Conservation (phyloP, 2,888 invertebrate genomes). For the Drosophila eohydei region DNA sequence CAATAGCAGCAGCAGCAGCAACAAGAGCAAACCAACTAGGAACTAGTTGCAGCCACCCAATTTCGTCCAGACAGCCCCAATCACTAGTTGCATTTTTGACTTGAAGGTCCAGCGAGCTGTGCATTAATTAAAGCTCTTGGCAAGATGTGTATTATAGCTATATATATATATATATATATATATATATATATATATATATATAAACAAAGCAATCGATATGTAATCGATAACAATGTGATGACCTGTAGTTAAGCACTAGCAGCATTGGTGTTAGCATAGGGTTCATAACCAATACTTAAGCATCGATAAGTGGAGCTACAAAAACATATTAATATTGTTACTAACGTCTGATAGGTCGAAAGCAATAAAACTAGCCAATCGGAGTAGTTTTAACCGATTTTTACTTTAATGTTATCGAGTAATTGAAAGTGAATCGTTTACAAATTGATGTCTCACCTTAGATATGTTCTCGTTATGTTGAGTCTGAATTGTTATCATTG, state of each 20-base stretch:
- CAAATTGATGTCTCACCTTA: too few relatives aligned
- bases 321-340: not conserved
- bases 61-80: not conserved
- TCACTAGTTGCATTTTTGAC: conserved; percentile 15
- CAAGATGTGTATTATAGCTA: not conserved
- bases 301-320: not conserved
- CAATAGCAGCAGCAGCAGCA: conserved; percentile 5
- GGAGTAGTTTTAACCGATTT: not conserved
- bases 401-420: too few relatives aligned
- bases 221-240: not conserved
- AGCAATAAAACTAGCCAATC: not conserved
- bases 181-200: not conserved
- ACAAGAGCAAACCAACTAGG: conserved; percentile 8
- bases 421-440: too few relatives aligned
- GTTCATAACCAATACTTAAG: not conserved
- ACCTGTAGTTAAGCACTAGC: not conserved
- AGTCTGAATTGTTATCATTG: too few relatives aligned
- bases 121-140: conserved; percentile 31
- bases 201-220: not conserved
- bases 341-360: not conserved
- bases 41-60: not conserved
- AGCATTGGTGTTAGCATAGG: not conserved
- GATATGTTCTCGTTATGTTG: too few relatives aligned
- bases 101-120: conserved; percentile 7
- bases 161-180: not conserved